Conservation (phyloP, 1,140 invertebrate species). For the Calliopsis andreniformis region DNA sequence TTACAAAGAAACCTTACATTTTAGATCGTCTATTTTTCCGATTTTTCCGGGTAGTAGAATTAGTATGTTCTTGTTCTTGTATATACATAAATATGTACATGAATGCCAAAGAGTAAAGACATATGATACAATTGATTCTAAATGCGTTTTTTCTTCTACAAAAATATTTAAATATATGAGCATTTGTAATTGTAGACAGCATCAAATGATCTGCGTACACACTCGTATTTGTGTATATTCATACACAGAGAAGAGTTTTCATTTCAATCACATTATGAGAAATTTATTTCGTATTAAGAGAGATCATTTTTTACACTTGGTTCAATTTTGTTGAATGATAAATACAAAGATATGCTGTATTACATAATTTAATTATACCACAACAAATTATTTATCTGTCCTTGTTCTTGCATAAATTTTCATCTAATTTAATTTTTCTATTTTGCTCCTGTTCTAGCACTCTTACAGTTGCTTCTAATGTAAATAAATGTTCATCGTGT, state of each 20-base stretch:
- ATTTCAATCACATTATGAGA: background rate
- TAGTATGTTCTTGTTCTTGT: too few species aligned
- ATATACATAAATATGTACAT: too few species aligned
- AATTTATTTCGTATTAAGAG: background rate
- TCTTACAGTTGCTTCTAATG: slow-evolving; percentile 86
- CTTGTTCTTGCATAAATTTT: slow-evolving; percentile 17
- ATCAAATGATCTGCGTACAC: too few species aligned
- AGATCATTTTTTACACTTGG: background rate
- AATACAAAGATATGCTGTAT: background rate
- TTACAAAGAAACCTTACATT: too few species aligned
- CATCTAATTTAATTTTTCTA: slow-evolving; percentile 46
- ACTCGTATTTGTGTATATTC: too few species aligned
- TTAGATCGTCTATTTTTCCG: too few species aligned
- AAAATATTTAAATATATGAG: too few species aligned
- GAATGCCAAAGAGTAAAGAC: too few species aligned
- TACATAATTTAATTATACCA: background rate
- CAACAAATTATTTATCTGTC: slow-evolving; percentile 13
- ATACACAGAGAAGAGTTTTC: too few species aligned
- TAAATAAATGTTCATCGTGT: slow-evolving; percentile 89
- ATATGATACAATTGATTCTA: background rate
- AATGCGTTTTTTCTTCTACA: background rate
- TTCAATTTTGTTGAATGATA: background rate
- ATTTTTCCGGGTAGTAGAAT: too few species aligned
- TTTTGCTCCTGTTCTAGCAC: slow-evolving; percentile 67
- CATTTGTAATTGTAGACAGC: too few species aligned